Conservation (phyloP, 2,888 invertebrate genomes). For the Pyralis farinalis region DNA sequence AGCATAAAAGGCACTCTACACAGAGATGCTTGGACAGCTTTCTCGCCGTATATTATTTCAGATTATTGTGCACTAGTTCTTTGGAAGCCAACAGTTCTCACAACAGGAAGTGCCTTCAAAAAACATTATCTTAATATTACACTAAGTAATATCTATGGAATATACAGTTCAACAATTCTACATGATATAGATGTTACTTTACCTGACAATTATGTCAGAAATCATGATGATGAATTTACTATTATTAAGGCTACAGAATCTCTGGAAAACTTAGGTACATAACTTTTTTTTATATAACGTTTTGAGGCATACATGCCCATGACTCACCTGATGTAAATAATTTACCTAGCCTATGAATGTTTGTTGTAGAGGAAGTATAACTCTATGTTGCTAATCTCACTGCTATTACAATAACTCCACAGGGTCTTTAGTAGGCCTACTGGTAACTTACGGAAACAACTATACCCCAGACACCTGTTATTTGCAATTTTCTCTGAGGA, state of each 20-base stretch:
- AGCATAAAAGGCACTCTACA: constrained; percentile 70
- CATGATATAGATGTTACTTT: constrained; percentile 35
- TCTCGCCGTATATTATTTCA: constrained; percentile 61
- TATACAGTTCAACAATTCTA: constrained; percentile 57
- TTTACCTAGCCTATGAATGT: too few species aligned
- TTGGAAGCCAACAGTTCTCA: constrained; percentile 66
- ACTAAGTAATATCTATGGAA: constrained; percentile 58
- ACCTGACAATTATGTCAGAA: constrained; percentile 47
- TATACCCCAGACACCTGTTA: too few species aligned
- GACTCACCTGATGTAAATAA: too few species aligned
- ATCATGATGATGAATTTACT: constrained; percentile 50
- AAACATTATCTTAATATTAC: constrained; percentile 73
- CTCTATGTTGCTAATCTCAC: too few species aligned
- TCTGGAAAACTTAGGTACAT: constrained; percentile 40
- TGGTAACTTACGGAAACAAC: too few species aligned
- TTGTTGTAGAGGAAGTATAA: too few species aligned
- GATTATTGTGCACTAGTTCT: constrained; percentile 62
- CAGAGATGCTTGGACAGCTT: constrained; percentile 70
- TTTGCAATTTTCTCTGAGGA: too few species aligned
- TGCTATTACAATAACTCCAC: too few species aligned
- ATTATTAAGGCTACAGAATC: constrained; percentile 47
- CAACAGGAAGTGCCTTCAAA: constrained; percentile 65
- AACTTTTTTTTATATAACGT: too few species aligned
- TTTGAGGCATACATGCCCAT: too few species aligned
- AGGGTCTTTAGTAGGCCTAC: too few species aligned